Base-by-base conservation (phyloP, 1,140 invertebrate genomes). In the Tenebrio molitor region DNA sequence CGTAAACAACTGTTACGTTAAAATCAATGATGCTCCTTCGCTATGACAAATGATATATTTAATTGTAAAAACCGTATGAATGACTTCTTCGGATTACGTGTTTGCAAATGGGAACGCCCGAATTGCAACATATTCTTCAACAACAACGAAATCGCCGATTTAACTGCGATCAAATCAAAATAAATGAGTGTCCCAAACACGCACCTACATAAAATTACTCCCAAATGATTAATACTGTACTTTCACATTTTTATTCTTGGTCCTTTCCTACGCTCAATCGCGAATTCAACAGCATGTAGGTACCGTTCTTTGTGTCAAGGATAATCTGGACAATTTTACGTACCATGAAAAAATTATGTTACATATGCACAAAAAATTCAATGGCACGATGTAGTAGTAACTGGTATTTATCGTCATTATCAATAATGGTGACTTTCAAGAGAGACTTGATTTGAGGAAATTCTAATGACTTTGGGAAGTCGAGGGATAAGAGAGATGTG, bases 171-270 rank as follows among this genome's bases (percentile, higher is more conserved):
- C n/a, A n/a, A n/a, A n/a, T n/a, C n/a, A n/a, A n/a, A n/a, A n/a
- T n/a, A n/a, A n/a, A n/a, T n/a, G n/a, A n/a, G n/a, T n/a, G n/a
- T n/a, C n/a, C n/a, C n/a, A n/a, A n/a, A n/a, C n/a, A n/a, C n/a
- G n/a, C n/a, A n/a, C n/a, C n/a, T n/a, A n/a, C n/a, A n/a, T n/a
- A n/a, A n/a, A n/a, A 44, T 44, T 17, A 16, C 42, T 44, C 7
- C 12, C 42, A 44, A 44, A 44, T 44, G 14, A 44, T 44, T 44
- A 16, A 44, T 44, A 17, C 16, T 16, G 12, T 44, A 44, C 42
- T 44, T 44, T 44, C 42, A 44, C 42, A 44, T 44, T 44, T 44
- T 44, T 44, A 17, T 44, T 44, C 42, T 44, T 44, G 41, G 16
- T 29, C 25, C 25, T 29, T 29, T 29, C 25, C 25, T 44, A 44